Evolutionary conservation across 2,888 invertebrate species (phyloP).

Genomic region (Agrilus mali): DNA sequence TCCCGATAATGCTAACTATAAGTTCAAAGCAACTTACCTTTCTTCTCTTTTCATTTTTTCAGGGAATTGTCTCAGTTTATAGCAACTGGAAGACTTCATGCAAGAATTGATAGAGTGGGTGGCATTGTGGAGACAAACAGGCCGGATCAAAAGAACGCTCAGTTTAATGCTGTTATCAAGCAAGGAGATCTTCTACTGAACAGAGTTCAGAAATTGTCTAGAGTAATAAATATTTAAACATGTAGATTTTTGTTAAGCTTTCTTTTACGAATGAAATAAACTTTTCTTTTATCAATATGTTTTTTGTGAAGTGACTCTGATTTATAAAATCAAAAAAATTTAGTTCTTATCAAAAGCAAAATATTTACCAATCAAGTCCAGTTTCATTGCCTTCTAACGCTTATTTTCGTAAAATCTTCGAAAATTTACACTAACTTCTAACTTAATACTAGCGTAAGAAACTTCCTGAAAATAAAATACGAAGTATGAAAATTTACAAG

Average conservation of each 20-base stretch:
- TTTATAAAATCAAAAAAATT: too few relatives aligned
- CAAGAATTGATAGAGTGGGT: conserved; percentile 94
- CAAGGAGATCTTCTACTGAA: conserved; percentile 96
- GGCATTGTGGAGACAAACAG: conserved; percentile 93
- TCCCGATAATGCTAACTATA: too few relatives aligned
- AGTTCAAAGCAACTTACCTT: neutral
- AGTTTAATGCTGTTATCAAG: conserved; percentile 95
- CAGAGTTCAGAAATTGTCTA: conserved; percentile 94
- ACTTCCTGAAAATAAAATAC: too few relatives aligned
- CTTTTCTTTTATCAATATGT: too few relatives aligned
- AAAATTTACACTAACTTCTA: too few relatives aligned
- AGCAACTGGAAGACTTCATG: conserved; percentile 91
- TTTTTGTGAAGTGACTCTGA: too few relatives aligned
- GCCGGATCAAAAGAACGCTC: conserved; percentile 76
- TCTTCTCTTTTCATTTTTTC: conserved; percentile 16
- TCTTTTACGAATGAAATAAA: neutral
- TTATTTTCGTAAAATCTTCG: too few relatives aligned
- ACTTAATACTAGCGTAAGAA: too few relatives aligned
- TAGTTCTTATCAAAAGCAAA: too few relatives aligned
- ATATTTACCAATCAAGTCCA: too few relatives aligned
- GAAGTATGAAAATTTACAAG: too few relatives aligned
- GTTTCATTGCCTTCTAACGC: too few relatives aligned
- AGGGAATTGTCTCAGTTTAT: conserved; percentile 80
- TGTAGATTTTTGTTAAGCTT: neutral
- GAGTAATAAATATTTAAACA: conserved; percentile 93